These are phyloP conservation scores for Tetramorium simillimum DNA, from an alignment of 1,140 invertebrate species.

Conservation along the genomic window DNA sequence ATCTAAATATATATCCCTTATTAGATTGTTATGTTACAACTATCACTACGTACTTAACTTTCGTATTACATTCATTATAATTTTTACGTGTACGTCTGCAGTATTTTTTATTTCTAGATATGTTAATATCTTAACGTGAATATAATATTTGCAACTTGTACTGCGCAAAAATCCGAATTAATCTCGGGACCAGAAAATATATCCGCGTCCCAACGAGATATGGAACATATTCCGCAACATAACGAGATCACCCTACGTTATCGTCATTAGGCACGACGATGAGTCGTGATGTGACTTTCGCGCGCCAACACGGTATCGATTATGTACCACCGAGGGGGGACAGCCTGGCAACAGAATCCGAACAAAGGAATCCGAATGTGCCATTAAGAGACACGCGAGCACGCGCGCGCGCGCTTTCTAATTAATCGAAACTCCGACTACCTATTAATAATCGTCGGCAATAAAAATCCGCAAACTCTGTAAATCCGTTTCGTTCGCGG, in stretches of 20 bases:
- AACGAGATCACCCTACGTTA: constrained; percentile 18
- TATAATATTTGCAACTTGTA: neutral
- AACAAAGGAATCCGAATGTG: constrained; percentile 52
- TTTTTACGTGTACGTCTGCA: neutral
- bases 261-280: constrained; percentile 15
- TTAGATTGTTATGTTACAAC: neutral
- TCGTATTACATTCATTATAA: neutral
- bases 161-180: neutral
- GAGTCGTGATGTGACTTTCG: constrained; percentile 37
- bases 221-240: neutral
- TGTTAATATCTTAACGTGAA: neutral
- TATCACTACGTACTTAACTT: neutral
- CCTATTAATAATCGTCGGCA: constrained; percentile 60
- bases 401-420: constrained; percentile 54
- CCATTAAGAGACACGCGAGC: constrained; percentile 35
- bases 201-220: neutral
- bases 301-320: constrained; percentile 41
- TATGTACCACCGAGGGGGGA: constrained; percentile 29
- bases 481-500: constrained; percentile 58
- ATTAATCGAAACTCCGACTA: constrained; percentile 58
- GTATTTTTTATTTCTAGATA: neutral
- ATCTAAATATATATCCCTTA: neutral
- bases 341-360: constrained; percentile 54
- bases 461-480: constrained; percentile 61
- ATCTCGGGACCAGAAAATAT: neutral